Evolutionary conservation across 2,113 vertebrate genomes (phyloP).

Genomic region (Artemisiospiza belli): DNA sequence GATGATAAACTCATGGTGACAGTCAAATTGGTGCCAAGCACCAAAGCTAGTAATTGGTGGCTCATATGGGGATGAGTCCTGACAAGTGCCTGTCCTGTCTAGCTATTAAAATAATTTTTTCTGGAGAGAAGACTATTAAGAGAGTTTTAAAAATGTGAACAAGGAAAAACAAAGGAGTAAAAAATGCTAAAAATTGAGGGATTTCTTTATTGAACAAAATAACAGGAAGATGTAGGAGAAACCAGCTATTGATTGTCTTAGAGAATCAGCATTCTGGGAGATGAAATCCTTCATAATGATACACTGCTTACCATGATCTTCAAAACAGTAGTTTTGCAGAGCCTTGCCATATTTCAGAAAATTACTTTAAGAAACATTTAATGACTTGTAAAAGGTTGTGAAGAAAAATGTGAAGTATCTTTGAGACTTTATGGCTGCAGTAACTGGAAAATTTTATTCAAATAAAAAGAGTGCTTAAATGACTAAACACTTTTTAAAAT

Average conservation of each 20-base stretch:
- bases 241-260: background rate
- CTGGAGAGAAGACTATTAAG: background rate
- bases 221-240: background rate
- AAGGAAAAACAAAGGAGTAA: background rate
- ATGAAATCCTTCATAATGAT: background rate
- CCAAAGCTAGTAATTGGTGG: too few species aligned
- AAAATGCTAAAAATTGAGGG: background rate
- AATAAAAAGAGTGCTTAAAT: background rate
- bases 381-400: background rate
- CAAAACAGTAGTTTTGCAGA: background rate
- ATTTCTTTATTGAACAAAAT: background rate
- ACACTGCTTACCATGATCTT: background rate
- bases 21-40: too few species aligned
- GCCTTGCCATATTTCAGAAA: background rate
- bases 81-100: background rate
- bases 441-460: background rate
- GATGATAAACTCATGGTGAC: too few species aligned
- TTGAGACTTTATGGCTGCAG: background rate
- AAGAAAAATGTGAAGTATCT: background rate
- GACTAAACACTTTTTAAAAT: background rate
- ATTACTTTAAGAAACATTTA: background rate
- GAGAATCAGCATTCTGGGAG: background rate
- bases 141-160: background rate
- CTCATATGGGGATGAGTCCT: too few species aligned
- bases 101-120: background rate